Conservation (phyloP, 2,113 vertebrate species). For the Urocitellus parryii region DNA sequence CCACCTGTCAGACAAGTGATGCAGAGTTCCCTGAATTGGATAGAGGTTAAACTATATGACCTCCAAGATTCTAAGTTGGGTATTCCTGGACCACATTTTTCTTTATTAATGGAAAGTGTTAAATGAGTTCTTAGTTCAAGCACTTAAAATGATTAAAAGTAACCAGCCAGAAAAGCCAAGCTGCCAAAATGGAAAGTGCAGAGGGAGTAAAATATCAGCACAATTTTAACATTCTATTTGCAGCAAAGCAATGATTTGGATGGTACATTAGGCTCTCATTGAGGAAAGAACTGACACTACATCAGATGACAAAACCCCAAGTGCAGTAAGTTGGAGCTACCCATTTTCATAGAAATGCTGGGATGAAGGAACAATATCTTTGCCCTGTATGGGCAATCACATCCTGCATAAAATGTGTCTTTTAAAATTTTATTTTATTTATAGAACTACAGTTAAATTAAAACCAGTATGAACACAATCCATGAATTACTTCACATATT, state of each 20-base stretch:
- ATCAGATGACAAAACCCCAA: conserved; percentile 60
- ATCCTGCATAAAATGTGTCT: background rate
- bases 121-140: conserved; percentile 81
- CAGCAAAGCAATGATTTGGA: conserved; percentile 62
- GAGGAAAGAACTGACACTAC: conserved; percentile 46
- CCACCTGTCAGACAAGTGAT: conserved; percentile 57
- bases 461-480: conserved; percentile 22
- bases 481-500: background rate
- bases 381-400: background rate
- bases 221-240: conserved; percentile 74
- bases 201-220: conserved; percentile 76
- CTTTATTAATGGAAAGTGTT: conserved; percentile 83
- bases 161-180: conserved; percentile 77
- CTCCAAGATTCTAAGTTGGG: conserved; percentile 67
- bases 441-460: conserved; percentile 38
- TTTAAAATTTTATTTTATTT: background rate
- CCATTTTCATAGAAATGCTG: conserved; percentile 25
- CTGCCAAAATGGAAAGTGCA: conserved; percentile 74
- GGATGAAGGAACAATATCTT: background rate
- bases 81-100: conserved; percentile 80
- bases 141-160: conserved; percentile 84
- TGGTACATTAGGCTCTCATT: conserved; percentile 66
- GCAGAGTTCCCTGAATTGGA: conserved; percentile 68
- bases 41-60: conserved; percentile 58
- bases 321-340: background rate